Conservation (phyloP, 2,888 invertebrate species). For the Clepsis dumicolana region DNA sequence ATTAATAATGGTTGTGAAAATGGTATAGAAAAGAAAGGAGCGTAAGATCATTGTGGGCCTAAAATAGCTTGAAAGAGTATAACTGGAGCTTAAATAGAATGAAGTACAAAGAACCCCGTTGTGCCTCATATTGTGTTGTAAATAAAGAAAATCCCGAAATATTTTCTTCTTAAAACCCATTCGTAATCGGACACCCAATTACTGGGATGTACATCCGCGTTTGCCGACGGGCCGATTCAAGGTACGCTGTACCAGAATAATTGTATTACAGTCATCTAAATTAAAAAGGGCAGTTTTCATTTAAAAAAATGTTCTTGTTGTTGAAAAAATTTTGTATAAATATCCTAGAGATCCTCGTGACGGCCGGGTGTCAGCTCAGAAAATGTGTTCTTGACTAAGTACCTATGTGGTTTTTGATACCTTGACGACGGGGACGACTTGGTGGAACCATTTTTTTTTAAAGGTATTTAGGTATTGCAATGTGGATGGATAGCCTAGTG, state of each 20-base stretch:
- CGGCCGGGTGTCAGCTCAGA: too few relatives aligned
- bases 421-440: too few relatives aligned
- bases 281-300: background rate
- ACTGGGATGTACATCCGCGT: conserved; percentile 12
- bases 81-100: conserved; percentile 3
- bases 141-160: conserved; percentile 35
- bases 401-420: too few relatives aligned
- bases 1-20: too few relatives aligned
- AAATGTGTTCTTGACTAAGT: too few relatives aligned
- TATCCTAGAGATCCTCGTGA: too few relatives aligned
- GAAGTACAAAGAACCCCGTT: conserved; percentile 18
- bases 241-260: background rate
- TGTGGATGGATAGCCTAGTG: too few relatives aligned
- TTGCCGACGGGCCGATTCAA: background rate
- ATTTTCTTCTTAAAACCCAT: conserved; percentile 31
- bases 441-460: too few relatives aligned
- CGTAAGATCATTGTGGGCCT: background rate
- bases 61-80: background rate
- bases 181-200: conserved; percentile 39
- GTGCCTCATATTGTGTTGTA: conserved; percentile 27
- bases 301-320: too few relatives aligned
- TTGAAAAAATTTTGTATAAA: too few relatives aligned
- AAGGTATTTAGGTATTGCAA: too few relatives aligned
- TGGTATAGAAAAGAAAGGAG: too few relatives aligned
- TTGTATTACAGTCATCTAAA: background rate